phyloP scores from a whole-genome alignment of 1,140 invertebrate species.

The Cotesia typhae region DNA sequence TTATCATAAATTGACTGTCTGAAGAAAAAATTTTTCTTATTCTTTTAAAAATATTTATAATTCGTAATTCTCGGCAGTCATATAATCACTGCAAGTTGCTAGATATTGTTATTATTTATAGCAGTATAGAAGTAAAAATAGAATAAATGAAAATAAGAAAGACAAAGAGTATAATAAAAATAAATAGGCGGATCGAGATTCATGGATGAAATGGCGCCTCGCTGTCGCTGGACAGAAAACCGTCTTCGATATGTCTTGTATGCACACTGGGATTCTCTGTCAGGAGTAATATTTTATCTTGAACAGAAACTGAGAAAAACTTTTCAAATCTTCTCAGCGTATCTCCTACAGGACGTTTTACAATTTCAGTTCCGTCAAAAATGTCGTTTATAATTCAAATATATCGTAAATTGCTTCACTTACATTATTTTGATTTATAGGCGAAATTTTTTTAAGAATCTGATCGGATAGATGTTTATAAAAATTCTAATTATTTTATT shows the following conservation, averaged over 20 bases:
- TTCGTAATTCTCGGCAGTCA: no score
- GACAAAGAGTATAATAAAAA: constrained; percentile 5
- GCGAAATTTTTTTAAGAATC: no score
- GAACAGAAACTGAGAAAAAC: constrained; percentile 19
- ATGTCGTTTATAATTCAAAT: no score
- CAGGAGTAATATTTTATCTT: constrained; percentile 27
- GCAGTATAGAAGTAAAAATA: not conserved
- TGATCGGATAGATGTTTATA: no score
- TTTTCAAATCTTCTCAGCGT: constrained; percentile 25
- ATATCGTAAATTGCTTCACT: no score
- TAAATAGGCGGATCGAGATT: constrained; percentile 32
- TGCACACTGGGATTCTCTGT: not conserved
- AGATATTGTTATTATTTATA: no score
- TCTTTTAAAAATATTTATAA: no score
- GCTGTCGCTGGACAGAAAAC: constrained; percentile 23
- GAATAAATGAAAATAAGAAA: not conserved
- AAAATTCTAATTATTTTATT: no score
- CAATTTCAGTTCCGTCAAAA: not conserved
- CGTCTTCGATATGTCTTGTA: constrained; percentile 18
- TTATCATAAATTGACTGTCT: no score
- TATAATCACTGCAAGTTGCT: no score
- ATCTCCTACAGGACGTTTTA: not conserved
- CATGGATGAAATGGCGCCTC: constrained; percentile 42
- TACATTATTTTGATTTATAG: no score
- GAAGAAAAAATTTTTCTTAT: no score